These are phyloP conservation scores for Pseudopodoces humilis DNA, from an alignment of 2,113 vertebrate species.

Conservation along the genomic window DNA sequence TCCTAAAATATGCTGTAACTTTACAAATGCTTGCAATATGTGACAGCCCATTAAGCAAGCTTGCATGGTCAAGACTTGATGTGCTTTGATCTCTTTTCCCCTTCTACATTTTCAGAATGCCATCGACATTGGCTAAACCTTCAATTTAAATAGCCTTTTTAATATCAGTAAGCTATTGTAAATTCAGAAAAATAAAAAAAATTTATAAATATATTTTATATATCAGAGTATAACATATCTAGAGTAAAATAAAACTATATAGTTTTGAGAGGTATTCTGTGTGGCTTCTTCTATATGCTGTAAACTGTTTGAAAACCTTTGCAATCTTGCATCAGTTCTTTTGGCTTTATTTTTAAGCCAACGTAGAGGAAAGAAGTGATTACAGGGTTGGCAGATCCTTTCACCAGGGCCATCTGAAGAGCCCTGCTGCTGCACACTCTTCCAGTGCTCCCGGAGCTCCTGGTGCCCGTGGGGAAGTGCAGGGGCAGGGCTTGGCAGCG, in stretches of 20 bases:
- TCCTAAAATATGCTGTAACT: background rate
- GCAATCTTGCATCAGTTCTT: constrained; percentile 45
- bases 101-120: constrained; percentile 36
- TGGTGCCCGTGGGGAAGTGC: background rate
- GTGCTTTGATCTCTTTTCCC: constrained; percentile 58
- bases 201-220: constrained; percentile 81
- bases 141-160: constrained; percentile 59
- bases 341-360: constrained; percentile 72
- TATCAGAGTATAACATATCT: constrained; percentile 68
- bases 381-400: constrained; percentile 15
- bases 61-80: constrained; percentile 33
- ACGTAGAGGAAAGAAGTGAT: background rate
- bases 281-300: constrained; percentile 52
- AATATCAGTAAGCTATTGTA: constrained; percentile 62
- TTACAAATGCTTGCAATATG: background rate
- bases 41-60: constrained; percentile 3
- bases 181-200: constrained; percentile 65
- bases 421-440: background rate
- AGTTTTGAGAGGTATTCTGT: constrained; percentile 66
- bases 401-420: background rate
- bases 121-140: background rate
- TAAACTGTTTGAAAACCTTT: constrained; percentile 46
- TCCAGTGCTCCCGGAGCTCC: background rate
- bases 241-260: constrained; percentile 49
- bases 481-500: background rate